Evolutionary conservation across 2,797 vertebrate species (phyloP), one percentile per base, ranked within the genome.

Genomic region (Champsocephalus gunnari): DNA sequence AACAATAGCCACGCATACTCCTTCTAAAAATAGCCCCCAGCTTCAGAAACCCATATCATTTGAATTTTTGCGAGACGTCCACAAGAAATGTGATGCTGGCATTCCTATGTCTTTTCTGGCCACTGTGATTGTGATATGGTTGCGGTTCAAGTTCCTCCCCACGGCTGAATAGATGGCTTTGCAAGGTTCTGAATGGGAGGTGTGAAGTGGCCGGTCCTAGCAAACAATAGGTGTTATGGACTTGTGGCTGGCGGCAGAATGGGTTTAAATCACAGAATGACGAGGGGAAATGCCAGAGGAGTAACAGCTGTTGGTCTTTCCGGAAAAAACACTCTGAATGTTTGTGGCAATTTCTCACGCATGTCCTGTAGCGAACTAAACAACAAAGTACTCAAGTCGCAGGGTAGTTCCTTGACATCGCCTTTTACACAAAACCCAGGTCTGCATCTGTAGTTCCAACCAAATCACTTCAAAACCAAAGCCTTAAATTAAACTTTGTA

Each of bases 151-250:
- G 61, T 75, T 77, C 61, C 47, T 69, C 59, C 62, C 3, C 54
- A 16, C 21, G 8, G 63, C 49, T 76, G 60, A 81, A 76, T 61
- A 73, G 66, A 70, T 66, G 57, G 43, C 16, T 82, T 80, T 77
- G 32, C 59, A 38, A 32, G 38, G 63, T 69, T 57, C 45, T 69
- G 67, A 86, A 81, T 41, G 57, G 71, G 53, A 82, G 56, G 64
- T 53, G 66, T 61, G 63, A 85, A 77, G 66, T 75, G 68, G 75
- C 38, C 45, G 19, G 50, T 47, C 45, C 3, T 59, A 0, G 48
- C 68, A 69, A 75, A 89, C 86, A 92, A 85, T 79, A 74, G 84
- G 58, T 73, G 71, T 67, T 56, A 82, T 74, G 77, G 34, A 38
- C 34, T 38, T 38, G 34, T 38, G 34, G 74, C 73, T 71, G 67